Evolutionary conservation across 2,113 vertebrate species (phyloP).

Genomic region (Artemisiospiza belli): DNA sequence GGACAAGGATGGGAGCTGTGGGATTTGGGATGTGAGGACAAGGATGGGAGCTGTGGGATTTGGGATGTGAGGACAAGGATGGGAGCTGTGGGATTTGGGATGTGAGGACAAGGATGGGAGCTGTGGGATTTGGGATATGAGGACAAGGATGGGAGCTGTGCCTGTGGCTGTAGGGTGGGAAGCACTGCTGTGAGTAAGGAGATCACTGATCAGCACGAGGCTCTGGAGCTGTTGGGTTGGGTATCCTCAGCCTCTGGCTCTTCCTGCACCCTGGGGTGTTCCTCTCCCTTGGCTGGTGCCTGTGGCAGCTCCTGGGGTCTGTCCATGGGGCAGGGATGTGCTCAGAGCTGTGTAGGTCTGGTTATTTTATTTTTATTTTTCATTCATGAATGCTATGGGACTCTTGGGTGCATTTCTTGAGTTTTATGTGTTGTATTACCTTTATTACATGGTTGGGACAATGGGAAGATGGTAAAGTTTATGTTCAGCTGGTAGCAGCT

Average conservation of each 20-base stretch:
- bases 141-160: no score
- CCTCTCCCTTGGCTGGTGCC: background rate
- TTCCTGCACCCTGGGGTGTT: background rate
- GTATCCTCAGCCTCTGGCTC: rapidly evolving
- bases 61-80: background rate
- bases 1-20: background rate
- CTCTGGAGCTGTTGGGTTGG: no score
- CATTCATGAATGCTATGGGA: background rate
- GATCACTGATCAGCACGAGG: rapidly evolving
- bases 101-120: no score
- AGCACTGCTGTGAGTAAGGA: rapidly evolving
- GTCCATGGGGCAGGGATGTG: rapidly evolving
- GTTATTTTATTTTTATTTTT: background rate
- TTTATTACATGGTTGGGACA: background rate
- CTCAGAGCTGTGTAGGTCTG: background rate
- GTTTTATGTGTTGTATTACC: background rate
- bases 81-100: no score
- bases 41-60: background rate
- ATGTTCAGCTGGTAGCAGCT: background rate
- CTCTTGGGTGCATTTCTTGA: background rate
- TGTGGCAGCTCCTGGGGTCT: background rate
- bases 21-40: no score
- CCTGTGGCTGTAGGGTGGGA: rapidly evolving
- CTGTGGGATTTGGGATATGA: no score
- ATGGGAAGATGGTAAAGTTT: background rate